Conservation (phyloP, 2,797 vertebrate species). For the Aplochiton taeniatus region DNA sequence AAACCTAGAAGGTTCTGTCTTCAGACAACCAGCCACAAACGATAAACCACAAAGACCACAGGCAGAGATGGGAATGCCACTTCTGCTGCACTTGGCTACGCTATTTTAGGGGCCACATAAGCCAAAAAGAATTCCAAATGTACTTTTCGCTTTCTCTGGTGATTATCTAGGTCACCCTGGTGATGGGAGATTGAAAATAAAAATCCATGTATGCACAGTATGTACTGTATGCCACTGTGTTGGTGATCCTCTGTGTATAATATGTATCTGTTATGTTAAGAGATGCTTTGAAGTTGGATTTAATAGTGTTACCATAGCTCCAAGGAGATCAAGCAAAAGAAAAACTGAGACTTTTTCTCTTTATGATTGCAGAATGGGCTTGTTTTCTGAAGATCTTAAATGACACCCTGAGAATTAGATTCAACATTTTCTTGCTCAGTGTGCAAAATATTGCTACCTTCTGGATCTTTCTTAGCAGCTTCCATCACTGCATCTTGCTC, state of each 20-base stretch:
- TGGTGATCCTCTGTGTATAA: background rate
- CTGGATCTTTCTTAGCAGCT: too few species aligned
- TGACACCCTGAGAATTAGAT: too few species aligned
- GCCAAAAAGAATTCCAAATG: background rate
- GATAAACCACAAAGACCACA: background rate
- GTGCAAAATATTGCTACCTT: too few species aligned
- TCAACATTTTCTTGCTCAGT: too few species aligned
- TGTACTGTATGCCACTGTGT: background rate
- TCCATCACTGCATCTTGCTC: too few species aligned
- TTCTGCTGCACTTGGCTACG: background rate
- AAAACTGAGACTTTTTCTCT: background rate
- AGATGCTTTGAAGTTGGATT: background rate
- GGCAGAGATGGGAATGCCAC: background rate
- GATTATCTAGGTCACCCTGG: constrained; percentile 14
- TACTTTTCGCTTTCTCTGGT: background rate
- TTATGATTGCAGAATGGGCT: too few species aligned
- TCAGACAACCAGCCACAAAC: background rate
- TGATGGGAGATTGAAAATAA: background rate
- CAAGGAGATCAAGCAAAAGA: background rate
- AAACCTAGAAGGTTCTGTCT: too few species aligned
- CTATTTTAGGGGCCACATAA: background rate
- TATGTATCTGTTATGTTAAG: too few species aligned
- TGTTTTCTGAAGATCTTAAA: too few species aligned
- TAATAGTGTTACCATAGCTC: background rate
- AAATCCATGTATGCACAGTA: constrained; percentile 13